Conservation (phyloP, 2,888 invertebrate genomes). For the Leptodirus hochenwartii region DNA sequence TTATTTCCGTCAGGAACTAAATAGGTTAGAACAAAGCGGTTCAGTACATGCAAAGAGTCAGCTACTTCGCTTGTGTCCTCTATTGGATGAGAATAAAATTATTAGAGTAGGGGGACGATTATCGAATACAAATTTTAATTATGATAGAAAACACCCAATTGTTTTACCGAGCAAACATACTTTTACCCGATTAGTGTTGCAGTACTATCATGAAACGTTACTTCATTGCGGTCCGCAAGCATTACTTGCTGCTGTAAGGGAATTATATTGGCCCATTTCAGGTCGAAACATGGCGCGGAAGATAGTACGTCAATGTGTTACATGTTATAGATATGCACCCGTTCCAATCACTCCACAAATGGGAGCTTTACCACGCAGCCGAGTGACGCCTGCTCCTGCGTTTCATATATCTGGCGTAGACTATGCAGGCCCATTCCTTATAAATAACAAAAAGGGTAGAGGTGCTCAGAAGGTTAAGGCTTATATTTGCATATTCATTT, state of each 20-base stretch:
- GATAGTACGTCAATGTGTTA: slow-evolving; percentile 12
- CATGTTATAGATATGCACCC: slow-evolving; percentile 10
- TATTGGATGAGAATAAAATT: slow-evolving; percentile 9
- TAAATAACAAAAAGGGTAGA: slow-evolving; percentile 1
- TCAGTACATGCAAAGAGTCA: not conserved
- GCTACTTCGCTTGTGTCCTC: slow-evolving; percentile 1
- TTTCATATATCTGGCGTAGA: slow-evolving; percentile 11
- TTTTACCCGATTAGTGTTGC: slow-evolving; percentile 2
- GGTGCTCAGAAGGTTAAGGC: slow-evolving; percentile 1
- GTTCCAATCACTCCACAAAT: slow-evolving; percentile 11
- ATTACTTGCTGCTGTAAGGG: slow-evolving; percentile 6
- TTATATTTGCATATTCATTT: slow-evolving; percentile 2
- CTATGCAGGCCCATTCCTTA: slow-evolving; percentile 9
- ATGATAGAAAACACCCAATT: slow-evolving; percentile 11
- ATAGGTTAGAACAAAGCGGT: not conserved
- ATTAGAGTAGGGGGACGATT: slow-evolving; percentile 13
- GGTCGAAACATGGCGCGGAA: slow-evolving; percentile 11
- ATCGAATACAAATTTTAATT: slow-evolving; percentile 8
- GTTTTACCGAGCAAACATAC: slow-evolving; percentile 11
- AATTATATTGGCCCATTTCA: slow-evolving; percentile 12
- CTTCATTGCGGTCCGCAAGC: slow-evolving; percentile 8
- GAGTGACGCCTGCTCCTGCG: slow-evolving; percentile 9
- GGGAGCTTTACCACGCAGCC: slow-evolving; percentile 13
- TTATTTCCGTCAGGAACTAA: not conserved
- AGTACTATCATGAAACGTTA: slow-evolving; percentile 4